These are phyloP conservation scores for Selenia dentaria DNA, from an alignment of 2,888 invertebrate species.

Conservation along the genomic window DNA sequence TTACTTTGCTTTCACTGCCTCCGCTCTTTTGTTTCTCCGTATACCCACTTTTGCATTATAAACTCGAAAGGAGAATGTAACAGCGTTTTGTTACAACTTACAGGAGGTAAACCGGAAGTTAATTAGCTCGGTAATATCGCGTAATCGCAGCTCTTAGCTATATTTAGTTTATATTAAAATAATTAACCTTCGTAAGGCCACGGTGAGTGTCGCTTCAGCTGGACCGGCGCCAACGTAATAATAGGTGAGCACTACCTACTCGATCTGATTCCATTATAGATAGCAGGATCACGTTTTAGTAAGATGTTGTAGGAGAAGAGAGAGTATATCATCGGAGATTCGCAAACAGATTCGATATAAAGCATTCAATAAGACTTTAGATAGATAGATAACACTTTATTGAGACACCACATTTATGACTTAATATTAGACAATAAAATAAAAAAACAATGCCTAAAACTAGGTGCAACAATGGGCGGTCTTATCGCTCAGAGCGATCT, in stretches of 20 bases:
- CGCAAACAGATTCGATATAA: too few species aligned
- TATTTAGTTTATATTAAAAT: constrained; percentile 64
- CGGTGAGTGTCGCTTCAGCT: constrained; percentile 68
- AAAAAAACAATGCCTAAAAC: too few species aligned
- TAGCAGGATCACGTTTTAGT: constrained; percentile 32
- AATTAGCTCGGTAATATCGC: constrained; percentile 34
- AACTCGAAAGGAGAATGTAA: constrained; percentile 3
- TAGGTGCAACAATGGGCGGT: too few species aligned
- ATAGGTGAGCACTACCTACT: constrained; percentile 43
- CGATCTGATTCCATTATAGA: constrained; percentile 46
- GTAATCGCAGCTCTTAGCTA: constrained; percentile 26
- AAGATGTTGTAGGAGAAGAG: too few species aligned
- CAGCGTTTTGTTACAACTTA: constrained; percentile 17
- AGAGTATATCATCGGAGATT: too few species aligned
- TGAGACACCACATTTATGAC: too few species aligned
- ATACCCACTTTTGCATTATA: constrained; percentile 3
- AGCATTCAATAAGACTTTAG: too few species aligned
- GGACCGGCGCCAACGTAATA: constrained; percentile 64
- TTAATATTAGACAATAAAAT: too few species aligned
- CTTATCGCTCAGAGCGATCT: too few species aligned
- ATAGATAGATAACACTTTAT: too few species aligned
- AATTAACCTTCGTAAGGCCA: constrained; percentile 76
- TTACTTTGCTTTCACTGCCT: not conserved
- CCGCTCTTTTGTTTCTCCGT: constrained; percentile 7
- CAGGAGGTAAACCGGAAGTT: constrained; percentile 33